A percentile compares a stretch with the other conserved stretches of the same genome.
Evolutionary conservation across 2,113 vertebrate species (phyloP).

Genomic region (Ibidorhyncha struthersii): DNA sequence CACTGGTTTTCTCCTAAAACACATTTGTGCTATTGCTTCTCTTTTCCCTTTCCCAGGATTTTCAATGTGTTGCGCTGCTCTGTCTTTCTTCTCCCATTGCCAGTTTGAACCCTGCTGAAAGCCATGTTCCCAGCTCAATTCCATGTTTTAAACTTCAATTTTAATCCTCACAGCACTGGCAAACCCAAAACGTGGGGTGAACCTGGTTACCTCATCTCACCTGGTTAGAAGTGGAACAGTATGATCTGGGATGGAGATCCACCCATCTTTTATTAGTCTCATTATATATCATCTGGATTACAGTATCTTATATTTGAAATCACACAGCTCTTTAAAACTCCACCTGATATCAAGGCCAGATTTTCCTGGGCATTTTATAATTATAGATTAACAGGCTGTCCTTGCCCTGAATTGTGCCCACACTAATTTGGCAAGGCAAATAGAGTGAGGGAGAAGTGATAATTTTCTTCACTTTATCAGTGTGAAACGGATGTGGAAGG

Average conservation of each 20-base stretch:
- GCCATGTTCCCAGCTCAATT: background rate
- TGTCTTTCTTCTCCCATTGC: background rate
- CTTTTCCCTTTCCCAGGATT: background rate
- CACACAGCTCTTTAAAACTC: background rate
- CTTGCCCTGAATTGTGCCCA: constrained; percentile 44
- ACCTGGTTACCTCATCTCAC: background rate
- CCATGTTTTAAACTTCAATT: fast-evolving
- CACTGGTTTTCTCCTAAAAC: background rate
- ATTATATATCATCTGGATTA: background rate
- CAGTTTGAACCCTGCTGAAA: background rate
- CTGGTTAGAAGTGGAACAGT: background rate
- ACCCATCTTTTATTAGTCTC: constrained; percentile 43
- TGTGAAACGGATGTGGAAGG: background rate
- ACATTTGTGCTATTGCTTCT: fast-evolving
- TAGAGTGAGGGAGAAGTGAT: background rate
- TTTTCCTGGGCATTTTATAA: constrained; percentile 21
- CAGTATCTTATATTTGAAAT: background rate
- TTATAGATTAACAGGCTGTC: background rate
- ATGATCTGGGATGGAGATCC: constrained; percentile 1
- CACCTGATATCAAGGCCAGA: background rate
- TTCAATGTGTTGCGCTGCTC: background rate
- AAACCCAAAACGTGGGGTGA: background rate
- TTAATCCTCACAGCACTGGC: background rate
- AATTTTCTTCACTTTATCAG: background rate
- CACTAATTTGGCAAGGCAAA: constrained; percentile 17